Percentiles rank a stretch among this genome's conserved stretches.
phyloP scores from a whole-genome alignment of 64 coral and sea anemone genomes.

The Pachyseris speciosa region DNA sequence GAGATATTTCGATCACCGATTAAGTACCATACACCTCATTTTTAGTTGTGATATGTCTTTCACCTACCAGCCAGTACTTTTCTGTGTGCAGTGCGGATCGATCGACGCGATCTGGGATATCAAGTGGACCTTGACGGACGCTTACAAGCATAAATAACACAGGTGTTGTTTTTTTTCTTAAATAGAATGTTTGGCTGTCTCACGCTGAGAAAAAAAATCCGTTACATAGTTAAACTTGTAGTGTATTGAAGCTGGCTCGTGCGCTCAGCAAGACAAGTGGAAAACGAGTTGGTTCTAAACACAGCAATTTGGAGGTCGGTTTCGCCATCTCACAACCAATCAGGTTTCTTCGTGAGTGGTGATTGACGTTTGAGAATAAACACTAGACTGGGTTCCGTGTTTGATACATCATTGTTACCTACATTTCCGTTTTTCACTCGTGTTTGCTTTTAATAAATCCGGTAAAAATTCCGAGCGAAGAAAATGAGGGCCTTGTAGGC shows the following conservation, averaged over 20 bases:
- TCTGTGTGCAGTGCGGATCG: not conserved
- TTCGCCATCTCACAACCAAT: constrained; percentile 17
- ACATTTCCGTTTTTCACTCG: constrained; percentile 41
- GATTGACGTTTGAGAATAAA: constrained; percentile 30
- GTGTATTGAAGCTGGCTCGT: not conserved
- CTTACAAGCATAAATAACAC: not conserved
- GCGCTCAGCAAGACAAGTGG: not conserved
- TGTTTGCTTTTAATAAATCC: constrained; percentile 32
- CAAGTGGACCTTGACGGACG: not conserved
- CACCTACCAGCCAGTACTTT: not conserved
- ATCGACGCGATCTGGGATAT: not conserved
- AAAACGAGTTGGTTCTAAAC: not conserved
- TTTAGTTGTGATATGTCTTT: too few species aligned
- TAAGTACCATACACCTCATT: too few species aligned
- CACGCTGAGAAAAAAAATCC: constrained; percentile 12
- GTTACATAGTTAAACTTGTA: not conserved
- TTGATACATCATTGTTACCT: constrained; percentile 39
- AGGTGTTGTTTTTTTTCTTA: not conserved
- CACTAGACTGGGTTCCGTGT: not conserved
- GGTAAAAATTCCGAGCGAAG: constrained; percentile 16
- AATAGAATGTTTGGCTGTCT: not conserved
- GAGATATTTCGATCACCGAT: too few species aligned
- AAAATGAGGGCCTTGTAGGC: not conserved
- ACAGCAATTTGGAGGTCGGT: not conserved
- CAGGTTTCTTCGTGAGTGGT: not conserved